Evolutionary conservation across 2,888 invertebrate genomes (phyloP).

Genomic region (Melanostoma mellinum): DNA sequence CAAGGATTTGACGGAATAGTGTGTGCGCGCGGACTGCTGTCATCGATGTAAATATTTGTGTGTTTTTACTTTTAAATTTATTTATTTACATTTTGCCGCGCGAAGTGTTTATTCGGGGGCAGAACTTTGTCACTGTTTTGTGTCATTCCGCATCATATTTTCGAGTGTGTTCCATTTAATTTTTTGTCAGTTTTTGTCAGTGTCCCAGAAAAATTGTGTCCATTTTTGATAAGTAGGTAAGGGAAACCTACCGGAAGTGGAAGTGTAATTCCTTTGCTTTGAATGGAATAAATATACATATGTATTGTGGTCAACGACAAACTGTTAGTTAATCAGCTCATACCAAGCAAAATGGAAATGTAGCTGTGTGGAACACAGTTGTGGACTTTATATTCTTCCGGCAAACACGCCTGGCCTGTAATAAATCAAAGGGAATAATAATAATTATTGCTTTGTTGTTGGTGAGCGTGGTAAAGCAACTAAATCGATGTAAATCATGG

Average conservation of each 20-base stretch:
- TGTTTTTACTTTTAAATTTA: slow-evolving; percentile 27
- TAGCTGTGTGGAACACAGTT: neutral
- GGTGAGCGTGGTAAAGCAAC: slow-evolving; percentile 33
- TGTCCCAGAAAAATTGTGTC: slow-evolving; percentile 1
- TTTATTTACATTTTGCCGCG: slow-evolving; percentile 4
- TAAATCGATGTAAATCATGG: slow-evolving; percentile 68
- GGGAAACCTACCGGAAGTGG: slow-evolving; percentile 22
- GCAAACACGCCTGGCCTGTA: slow-evolving; percentile 19
- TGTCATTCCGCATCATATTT: neutral
- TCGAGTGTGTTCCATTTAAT: neutral
- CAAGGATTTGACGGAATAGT: slow-evolving; percentile 73
- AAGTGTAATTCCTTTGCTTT: slow-evolving; percentile 1
- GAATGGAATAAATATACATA: slow-evolving; percentile 11
- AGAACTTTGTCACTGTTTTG: slow-evolving; percentile 33
- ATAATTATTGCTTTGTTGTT: slow-evolving; percentile 28
- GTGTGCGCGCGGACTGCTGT: slow-evolving; percentile 60
- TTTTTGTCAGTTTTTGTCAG: slow-evolving; percentile 11
- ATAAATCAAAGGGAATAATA: slow-evolving; percentile 69
- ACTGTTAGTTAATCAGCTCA: slow-evolving; percentile 43
- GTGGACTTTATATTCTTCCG: slow-evolving; percentile 14
- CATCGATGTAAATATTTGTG: slow-evolving; percentile 16
- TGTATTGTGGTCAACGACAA: slow-evolving; percentile 36
- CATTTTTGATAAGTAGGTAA: slow-evolving; percentile 22
- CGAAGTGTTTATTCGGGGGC: neutral
- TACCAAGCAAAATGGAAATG: neutral